Evolutionary conservation across 37 sponge, comb jelly and placozoan species (phyloP), one percentile per base, ranked within the genome.

Genomic region (Axinella damicornis): DNA sequence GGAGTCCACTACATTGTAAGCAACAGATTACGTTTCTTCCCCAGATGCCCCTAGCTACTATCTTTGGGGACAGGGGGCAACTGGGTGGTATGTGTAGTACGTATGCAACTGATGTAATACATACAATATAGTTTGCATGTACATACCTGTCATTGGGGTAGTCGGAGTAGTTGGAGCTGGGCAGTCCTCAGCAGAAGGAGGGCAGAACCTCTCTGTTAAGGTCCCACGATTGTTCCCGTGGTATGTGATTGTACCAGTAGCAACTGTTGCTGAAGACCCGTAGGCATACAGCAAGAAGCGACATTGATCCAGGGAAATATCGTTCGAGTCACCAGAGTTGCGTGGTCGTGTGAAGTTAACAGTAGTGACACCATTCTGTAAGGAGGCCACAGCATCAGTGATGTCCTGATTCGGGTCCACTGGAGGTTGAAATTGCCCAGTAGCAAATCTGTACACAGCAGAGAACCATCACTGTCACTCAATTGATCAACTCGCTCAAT

Each of bases 311-410:
- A 89, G 73, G n/a, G 68, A 66, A 9, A 82, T 13, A 67, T 89
- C 89, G 19, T 74, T 31, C 5, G 71, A 24, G 46, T 75, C 58
- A 57, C 40, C 70, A 15, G 89, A 27, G 22, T 28, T 30, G 19
- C 74, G 31, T 37, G 83, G 72, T n/a, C 89, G 83, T 31, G 37
- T 74, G 65, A 89, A 89, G 1, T 58, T 59, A 28, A 89, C 16
- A 4, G 73, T 82, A 21, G 71, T 82, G 41, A 59, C 19, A 21
- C 83, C 83, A 57, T 82, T 46, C 0, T 69, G 31, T 46, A 46
- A 40, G 0, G 46, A 22, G 11, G 60, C 83, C 9, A 64, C 54
- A 20, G 79, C 38, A 0, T 56, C 27, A 0, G 19, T n/a, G 30
- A 89, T 25, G 55, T 76, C 36, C n/a, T 68, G 52, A 11, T 11